A percentile compares a stretch with the other conserved stretches of the same genome.
Conservation (phyloP, 2,888 invertebrate species). For the Pristionchus exspectatus region DNA sequence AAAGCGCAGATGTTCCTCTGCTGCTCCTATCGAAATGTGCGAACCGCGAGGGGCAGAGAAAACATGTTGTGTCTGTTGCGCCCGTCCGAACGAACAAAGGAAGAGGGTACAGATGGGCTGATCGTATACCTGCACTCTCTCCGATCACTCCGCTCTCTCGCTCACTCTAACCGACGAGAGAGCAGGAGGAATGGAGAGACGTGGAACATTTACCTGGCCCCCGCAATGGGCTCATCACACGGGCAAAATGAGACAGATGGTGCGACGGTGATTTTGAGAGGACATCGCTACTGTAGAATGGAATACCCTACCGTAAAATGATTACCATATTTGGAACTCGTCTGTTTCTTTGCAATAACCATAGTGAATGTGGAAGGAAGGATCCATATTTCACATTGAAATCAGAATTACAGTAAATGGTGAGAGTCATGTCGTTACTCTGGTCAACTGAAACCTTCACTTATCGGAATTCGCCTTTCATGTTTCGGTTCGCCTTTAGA, state of each 20-base stretch:
- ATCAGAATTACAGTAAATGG: neutral
- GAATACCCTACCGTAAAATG: neutral
- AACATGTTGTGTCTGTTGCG: conserved; percentile 47
- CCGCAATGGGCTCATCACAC: conserved; percentile 6
- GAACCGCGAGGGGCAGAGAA: conserved; percentile 6
- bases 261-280: conserved; percentile 1
- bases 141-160: neutral
- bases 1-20: conserved; percentile 39
- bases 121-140: neutral
- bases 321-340: neutral
- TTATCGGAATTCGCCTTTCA: neutral
- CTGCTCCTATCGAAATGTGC: neutral
- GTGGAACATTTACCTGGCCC: neutral
- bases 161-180: neutral
- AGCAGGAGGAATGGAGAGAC: neutral
- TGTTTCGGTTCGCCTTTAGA: neutral
- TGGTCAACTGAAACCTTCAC: neutral
- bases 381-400: neutral
- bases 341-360: neutral
- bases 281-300: neutral
- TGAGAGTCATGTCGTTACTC: neutral
- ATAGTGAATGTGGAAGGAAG: neutral
- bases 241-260: conserved; percentile 27
- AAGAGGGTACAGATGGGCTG: conserved; percentile 33
- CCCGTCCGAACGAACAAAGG: neutral